phyloP scores from a whole-genome alignment of 2,113 vertebrate genomes.

The Tinamus guttatus region DNA sequence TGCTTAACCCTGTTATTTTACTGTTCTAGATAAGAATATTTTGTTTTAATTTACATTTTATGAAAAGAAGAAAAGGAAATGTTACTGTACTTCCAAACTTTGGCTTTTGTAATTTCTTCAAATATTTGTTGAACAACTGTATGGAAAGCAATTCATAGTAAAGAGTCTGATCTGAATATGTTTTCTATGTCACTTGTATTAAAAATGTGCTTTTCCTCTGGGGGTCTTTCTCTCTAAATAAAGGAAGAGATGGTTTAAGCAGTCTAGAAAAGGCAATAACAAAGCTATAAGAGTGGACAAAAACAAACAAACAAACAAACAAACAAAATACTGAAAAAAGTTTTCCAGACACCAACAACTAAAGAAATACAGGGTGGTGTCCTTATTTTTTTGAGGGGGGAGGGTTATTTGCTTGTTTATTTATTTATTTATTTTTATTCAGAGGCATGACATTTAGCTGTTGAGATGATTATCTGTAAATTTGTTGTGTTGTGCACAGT shows the following conservation, averaged over 20 bases:
- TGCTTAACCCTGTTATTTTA: background rate
- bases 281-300: background rate
- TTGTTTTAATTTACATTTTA: background rate
- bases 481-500: background rate
- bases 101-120: background rate
- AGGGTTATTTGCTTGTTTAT: background rate
- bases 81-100: background rate
- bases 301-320: background rate
- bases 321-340: background rate
- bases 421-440: background rate
- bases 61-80: background rate
- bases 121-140: background rate
- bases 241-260: background rate
- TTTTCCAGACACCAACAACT: background rate
- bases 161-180: background rate
- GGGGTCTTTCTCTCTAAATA: background rate
- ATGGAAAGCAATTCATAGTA: background rate
- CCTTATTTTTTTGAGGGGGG: fast-evolving
- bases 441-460: fast-evolving
- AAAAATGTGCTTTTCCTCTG: background rate
- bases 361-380: fast-evolving
- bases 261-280: background rate
- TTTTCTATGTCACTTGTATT: background rate
- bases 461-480: background rate
- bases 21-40: background rate